A percentile compares a stretch with the other conserved stretches of the same genome.
Conservation (phyloP, 2,113 vertebrate species). For the Cyanoramphus novaezelandiae region DNA sequence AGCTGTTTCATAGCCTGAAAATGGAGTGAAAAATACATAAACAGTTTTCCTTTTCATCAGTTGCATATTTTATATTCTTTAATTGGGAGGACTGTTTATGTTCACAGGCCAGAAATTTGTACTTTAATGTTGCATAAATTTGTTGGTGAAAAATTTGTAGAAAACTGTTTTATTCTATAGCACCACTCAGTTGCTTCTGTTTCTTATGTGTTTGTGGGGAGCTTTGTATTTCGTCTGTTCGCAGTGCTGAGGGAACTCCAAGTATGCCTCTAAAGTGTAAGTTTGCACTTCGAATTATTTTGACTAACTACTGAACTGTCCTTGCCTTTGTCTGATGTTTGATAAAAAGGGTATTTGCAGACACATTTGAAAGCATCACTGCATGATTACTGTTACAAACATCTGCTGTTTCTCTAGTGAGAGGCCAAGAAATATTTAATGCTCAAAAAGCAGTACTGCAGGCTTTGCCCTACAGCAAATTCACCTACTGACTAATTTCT, state of each 20-base stretch:
- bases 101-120: neutral
- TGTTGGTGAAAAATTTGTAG: neutral
- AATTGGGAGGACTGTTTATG: neutral
- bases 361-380: neutral
- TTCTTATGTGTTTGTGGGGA: rapidly evolving
- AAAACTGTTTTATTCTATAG: neutral
- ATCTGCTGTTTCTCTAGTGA: neutral
- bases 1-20: neutral
- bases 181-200: neutral
- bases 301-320: neutral
- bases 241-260: neutral
- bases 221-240: neutral
- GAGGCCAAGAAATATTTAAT: neutral
- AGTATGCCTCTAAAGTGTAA: neutral
- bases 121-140: neutral
- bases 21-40: neutral
- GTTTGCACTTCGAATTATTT: neutral
- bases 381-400: neutral
- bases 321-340: neutral
- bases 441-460: neutral
- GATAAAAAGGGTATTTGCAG: neutral
- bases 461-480: neutral
- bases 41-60: neutral
- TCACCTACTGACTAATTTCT: neutral
- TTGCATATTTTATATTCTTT: neutral